These are phyloP conservation scores for Diceros bicornis DNA, from an alignment of 2,797 vertebrate genomes.

Conservation along the genomic window DNA sequence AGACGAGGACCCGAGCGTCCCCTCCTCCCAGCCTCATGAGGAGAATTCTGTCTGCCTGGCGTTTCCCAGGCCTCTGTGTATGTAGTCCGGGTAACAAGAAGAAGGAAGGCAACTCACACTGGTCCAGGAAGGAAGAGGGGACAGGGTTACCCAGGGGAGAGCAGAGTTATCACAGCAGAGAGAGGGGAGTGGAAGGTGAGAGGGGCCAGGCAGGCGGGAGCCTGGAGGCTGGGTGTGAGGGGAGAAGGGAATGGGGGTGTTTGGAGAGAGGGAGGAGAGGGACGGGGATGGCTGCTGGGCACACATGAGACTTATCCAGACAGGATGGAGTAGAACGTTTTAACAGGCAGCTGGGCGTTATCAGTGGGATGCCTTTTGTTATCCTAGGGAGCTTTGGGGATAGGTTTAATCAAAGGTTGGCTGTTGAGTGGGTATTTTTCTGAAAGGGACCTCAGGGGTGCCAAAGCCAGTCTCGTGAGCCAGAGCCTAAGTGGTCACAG, in stretches of 20 bases:
- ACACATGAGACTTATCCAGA: fast-evolving
- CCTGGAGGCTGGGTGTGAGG: too few relatives aligned
- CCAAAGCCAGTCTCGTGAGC: not conserved
- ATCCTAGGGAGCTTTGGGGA: not conserved
- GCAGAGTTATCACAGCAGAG: not conserved
- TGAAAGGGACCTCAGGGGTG: not conserved
- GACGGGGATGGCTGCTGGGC: not conserved
- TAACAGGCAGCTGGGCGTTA: not conserved
- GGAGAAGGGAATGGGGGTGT: not conserved
- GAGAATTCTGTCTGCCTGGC: not conserved
- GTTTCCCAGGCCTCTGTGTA: not conserved
- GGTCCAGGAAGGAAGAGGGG: not conserved
- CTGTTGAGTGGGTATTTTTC: not conserved
- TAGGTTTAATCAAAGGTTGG: not conserved
- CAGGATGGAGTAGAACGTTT: not conserved
- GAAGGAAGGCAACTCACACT: not conserved
- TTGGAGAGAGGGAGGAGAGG: not conserved
- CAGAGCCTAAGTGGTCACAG: not conserved
- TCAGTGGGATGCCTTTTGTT: not conserved
- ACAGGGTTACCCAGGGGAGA: too few relatives aligned
- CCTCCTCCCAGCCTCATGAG: not conserved
- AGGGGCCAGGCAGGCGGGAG: not conserved
- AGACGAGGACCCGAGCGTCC: not conserved
- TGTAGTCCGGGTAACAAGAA: not conserved
- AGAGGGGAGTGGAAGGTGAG: not conserved